These are phyloP conservation scores for Hyperoplus lanceolatus DNA, from an alignment of 2,797 vertebrate species.

Conservation along the genomic window DNA sequence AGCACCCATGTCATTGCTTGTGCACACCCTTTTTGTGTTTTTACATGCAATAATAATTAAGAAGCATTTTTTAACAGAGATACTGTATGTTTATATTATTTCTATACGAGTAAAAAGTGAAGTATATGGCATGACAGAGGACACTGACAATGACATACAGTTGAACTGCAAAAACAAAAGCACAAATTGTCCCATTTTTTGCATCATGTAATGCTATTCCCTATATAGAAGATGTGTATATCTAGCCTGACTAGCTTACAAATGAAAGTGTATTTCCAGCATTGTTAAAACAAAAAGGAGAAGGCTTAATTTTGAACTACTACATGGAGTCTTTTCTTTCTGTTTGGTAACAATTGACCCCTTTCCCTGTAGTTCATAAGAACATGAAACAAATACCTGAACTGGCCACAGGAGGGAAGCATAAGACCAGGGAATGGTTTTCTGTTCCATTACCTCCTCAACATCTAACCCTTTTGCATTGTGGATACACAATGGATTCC, in stretches of 20 bases:
- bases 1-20: background rate
- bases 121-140: too few relatives aligned
- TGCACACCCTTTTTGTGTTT: constrained; percentile 1
- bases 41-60: background rate
- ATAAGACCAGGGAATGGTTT: constrained; percentile 59
- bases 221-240: background rate
- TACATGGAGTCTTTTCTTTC: background rate
- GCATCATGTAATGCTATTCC: background rate
- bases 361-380: background rate
- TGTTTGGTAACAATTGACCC: background rate
- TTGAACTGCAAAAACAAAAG: background rate
- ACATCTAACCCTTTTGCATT: background rate
- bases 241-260: background rate
- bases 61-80: background rate
- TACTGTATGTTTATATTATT: constrained; percentile 17
- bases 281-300: background rate
- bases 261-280: background rate
- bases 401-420: constrained; percentile 68
- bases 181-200: too few relatives aligned
- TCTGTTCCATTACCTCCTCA: background rate
- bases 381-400: constrained; percentile 1
- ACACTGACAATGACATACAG: background rate
- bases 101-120: constrained; percentile 4
- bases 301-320: background rate
- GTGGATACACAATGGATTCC: background rate